These are phyloP conservation scores for Periphyllus acericola DNA, from an alignment of 2,888 invertebrate genomes.

Conservation along the genomic window DNA sequence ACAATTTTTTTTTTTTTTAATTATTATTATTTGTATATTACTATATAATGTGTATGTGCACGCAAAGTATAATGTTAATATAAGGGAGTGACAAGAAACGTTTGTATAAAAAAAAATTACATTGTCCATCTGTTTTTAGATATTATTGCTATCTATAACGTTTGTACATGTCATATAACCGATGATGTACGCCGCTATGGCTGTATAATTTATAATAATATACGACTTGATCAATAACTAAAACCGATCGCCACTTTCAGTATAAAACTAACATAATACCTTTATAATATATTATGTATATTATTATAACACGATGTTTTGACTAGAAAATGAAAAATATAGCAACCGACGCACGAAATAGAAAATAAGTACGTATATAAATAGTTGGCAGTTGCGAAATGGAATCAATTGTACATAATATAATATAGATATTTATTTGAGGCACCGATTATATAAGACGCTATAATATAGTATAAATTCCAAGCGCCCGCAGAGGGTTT, in stretches of 20 bases:
- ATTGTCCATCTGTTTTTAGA: conserved; percentile 1
- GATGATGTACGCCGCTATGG: not conserved
- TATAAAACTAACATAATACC: not conserved
- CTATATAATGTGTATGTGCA: not conserved
- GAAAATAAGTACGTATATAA: conserved; percentile 15
- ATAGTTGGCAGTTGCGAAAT: conserved; percentile 37
- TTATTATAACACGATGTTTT: not conserved
- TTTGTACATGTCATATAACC: not conserved
- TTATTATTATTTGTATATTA: not conserved
- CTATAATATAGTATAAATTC: not conserved
- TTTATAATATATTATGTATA: not conserved
- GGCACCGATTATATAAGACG: not conserved
- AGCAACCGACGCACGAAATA: conserved; percentile 12
- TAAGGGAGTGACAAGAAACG: not conserved
- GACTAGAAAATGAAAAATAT: not conserved
- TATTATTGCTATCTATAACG: not conserved
- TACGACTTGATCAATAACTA: not conserved
- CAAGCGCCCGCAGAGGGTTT: not conserved
- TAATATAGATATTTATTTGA: not conserved
- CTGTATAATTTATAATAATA: not conserved
- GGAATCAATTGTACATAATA: not conserved
- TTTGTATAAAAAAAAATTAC: conserved; percentile 5
- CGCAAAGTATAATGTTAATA: not conserved
- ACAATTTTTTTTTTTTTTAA: not conserved
- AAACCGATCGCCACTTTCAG: not conserved